Evolutionary conservation across 2,113 vertebrate genomes (phyloP), one percentile per base, ranked within the genome.

Genomic region (Plecotus auritus): DNA sequence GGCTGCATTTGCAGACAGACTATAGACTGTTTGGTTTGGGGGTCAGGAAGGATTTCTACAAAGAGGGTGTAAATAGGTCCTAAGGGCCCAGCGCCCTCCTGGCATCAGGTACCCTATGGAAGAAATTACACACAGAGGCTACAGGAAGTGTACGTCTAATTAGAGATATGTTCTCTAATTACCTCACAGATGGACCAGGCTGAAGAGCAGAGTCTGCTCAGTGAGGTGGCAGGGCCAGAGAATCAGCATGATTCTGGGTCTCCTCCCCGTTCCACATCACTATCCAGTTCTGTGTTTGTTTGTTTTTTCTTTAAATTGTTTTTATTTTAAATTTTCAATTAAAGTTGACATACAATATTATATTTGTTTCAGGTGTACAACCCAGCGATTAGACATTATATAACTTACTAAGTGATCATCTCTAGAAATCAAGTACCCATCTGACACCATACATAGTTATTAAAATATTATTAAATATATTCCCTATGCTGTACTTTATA

Each of bases 61-160:
- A 16, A 64, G 4, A 80, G 14, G 1, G 30, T 42, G 14, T 42
- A 69, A 64, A 5, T 78, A 56, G 9, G 61, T 1, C 9, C 7
- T 5, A 61, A 77, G 47, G 30, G 1, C 13, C 54, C 59, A 91
- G 23, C 0, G 2, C 6, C 66, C 69, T 32, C 5, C 9, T n/a
- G 35, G 12, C 26, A 37, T 54, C 12, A 30, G 30, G 18, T 12
- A 18, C 4, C 37, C 14, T 17, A 26, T 16, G 28, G 13, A 85
- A 90, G 35, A 82, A 49, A 37, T 28, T 9, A 54, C 17, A 64
- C 12, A 23, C 0, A 28, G 17, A 69, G 20, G 30, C 11, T 13
- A 2, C 2, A 28, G 23, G 12, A 9, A 26, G 8, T 17, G 0
- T 23, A 10, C 0, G 0, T 67, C 4, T 13, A 42, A 45, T n/a